These are phyloP conservation scores for Cercopithecus hamlyni DNA, from an alignment of 2,797 vertebrate genomes.

Conservation along the genomic window DNA sequence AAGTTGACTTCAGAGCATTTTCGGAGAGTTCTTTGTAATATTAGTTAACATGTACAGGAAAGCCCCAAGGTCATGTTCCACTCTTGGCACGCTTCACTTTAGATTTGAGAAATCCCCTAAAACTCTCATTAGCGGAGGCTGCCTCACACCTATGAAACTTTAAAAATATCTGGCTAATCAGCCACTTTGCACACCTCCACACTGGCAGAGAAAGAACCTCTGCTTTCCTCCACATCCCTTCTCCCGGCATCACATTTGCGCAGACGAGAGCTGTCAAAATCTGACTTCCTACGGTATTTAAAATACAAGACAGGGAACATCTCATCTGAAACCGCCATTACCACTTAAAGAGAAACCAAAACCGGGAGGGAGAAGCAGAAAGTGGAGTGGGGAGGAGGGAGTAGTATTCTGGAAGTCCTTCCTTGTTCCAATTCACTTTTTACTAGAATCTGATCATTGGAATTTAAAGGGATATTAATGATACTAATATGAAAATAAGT, in stretches of 20 bases:
- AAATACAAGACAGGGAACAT: conserved; percentile 60
- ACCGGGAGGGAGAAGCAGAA: background rate
- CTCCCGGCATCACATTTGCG: conserved; percentile 45
- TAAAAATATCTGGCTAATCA: conserved; percentile 84
- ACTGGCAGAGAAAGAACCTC: conserved; percentile 57
- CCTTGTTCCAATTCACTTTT: background rate
- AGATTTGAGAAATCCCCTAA: conserved; percentile 87
- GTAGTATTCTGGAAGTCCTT: background rate
- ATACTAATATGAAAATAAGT: background rate
- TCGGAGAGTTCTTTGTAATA: conserved; percentile 86
- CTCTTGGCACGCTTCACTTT: conserved; percentile 87
- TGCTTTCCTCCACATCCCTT: conserved; percentile 53
- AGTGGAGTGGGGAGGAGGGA: background rate
- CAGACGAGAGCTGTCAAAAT: conserved; percentile 77
- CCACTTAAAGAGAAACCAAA: conserved; percentile 46
- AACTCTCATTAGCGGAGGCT: conserved; percentile 87
- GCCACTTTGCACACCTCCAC: conserved; percentile 81
- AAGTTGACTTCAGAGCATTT: conserved; percentile 84
- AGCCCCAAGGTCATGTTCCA: conserved; percentile 88
- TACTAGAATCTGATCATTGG: background rate
- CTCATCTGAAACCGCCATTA: conserved; percentile 60
- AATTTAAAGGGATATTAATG: conserved; percentile 35
- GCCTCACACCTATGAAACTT: conserved; percentile 85
- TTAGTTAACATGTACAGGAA: conserved; percentile 87
- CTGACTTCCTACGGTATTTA: conserved; percentile 73